These are phyloP conservation scores for Tyrannus savana DNA, from an alignment of 2,113 vertebrate species.

Conservation along the genomic window DNA sequence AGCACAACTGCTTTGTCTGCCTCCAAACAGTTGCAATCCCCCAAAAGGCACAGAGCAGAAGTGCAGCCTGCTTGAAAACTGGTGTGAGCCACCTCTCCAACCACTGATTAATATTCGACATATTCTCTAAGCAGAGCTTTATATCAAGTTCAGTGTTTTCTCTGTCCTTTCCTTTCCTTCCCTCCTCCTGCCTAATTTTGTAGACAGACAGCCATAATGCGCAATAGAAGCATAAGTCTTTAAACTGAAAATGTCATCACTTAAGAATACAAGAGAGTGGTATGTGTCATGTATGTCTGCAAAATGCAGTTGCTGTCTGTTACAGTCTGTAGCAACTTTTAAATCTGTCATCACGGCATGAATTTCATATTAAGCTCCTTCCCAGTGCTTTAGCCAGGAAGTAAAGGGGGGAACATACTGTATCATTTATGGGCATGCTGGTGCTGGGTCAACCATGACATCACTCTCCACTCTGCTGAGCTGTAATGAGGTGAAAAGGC, in stretches of 20 bases:
- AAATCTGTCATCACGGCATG: slow-evolving; percentile 97
- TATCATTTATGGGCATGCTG: slow-evolving; percentile 81
- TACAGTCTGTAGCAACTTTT: slow-evolving; percentile 95
- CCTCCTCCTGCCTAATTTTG: slow-evolving; percentile 65
- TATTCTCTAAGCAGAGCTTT: slow-evolving; percentile 82
- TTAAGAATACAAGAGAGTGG: slow-evolving; percentile 84
- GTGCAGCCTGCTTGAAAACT: slow-evolving; percentile 68
- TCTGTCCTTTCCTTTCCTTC: slow-evolving; percentile 50
- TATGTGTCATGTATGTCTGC: slow-evolving; percentile 90
- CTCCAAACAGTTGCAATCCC: slow-evolving; percentile 25
- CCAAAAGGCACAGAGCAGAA: slow-evolving; percentile 72
- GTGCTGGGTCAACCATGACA: slow-evolving; percentile 84
- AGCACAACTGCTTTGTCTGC: slow-evolving; percentile 60
- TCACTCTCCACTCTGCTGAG: slow-evolving; percentile 77
- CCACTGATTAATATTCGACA: slow-evolving; percentile 87
- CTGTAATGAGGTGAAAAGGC: slow-evolving; percentile 84
- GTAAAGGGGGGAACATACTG: slow-evolving; percentile 79
- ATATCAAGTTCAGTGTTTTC: slow-evolving; percentile 83
- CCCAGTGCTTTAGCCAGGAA: slow-evolving; percentile 80
- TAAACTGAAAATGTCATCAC: slow-evolving; percentile 96
- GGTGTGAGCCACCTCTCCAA: slow-evolving; percentile 69
- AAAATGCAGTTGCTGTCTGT: slow-evolving; percentile 90
- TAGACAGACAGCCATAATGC: slow-evolving; percentile 79
- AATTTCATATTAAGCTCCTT: slow-evolving; percentile 86
- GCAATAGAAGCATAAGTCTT: slow-evolving; percentile 85